Evolutionary conservation across 2,113 vertebrate genomes (phyloP).

Genomic region (Galbula dea): DNA sequence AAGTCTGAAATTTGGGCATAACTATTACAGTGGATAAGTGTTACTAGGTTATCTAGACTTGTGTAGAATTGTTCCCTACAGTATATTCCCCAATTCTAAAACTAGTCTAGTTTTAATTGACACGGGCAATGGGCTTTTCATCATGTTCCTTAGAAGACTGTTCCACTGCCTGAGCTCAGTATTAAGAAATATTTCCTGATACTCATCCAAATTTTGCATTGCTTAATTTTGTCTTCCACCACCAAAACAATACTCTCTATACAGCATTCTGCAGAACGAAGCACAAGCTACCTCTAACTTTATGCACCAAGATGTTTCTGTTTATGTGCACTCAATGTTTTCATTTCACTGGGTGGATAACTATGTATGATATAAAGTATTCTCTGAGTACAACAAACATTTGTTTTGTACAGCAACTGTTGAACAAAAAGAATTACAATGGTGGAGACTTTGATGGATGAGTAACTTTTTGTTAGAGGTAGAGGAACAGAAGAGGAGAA

Average conservation of each 20-base stretch:
- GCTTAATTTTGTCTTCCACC: background rate
- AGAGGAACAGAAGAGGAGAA: slow-evolving; percentile 37
- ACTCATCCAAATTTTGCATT: background rate
- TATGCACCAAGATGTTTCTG: background rate
- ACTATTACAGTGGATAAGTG: slow-evolving; percentile 34
- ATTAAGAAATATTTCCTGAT: slow-evolving; percentile 41
- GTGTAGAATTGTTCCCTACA: slow-evolving; percentile 30
- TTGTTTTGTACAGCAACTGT: slow-evolving; percentile 51
- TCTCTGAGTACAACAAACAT: slow-evolving; percentile 40
- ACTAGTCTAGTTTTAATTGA: slow-evolving; percentile 54
- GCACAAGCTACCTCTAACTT: background rate
- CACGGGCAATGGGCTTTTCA: slow-evolving; percentile 13
- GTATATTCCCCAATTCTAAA: slow-evolving; percentile 17
- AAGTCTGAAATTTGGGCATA: background rate
- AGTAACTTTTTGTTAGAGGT: background rate
- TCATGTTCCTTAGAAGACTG: slow-evolving; percentile 26
- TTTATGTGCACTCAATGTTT: background rate
- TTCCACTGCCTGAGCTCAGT: slow-evolving; percentile 6
- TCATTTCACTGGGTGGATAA: background rate
- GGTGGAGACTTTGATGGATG: slow-evolving; percentile 42
- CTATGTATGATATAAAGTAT: background rate
- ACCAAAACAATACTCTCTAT: background rate
- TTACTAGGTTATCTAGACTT: slow-evolving; percentile 48
- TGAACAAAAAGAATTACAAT: slow-evolving; percentile 69
- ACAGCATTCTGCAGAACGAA: background rate